phyloP scores from a whole-genome alignment of 2,797 vertebrate species.

The Macrochelys suwanniensis region DNA sequence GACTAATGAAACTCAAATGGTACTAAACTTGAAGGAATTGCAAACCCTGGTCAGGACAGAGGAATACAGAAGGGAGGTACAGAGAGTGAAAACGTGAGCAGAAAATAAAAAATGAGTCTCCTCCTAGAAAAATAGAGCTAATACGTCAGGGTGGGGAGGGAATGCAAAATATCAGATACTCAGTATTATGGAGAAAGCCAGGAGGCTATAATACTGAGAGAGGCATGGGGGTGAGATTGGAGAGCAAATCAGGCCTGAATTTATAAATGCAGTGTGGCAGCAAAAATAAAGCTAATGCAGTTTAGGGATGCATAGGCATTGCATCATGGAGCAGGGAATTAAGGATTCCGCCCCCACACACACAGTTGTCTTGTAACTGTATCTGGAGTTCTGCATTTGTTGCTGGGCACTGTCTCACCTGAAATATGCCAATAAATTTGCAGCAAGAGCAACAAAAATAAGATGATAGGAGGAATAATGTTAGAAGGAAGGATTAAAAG shows the following conservation, averaged over 20 bases:
- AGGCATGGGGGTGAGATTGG: rapidly evolving
- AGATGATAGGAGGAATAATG: neutral
- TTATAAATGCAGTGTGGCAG: neutral
- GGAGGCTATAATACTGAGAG: neutral
- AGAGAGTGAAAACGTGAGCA: neutral
- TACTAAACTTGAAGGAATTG: neutral
- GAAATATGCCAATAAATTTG: neutral
- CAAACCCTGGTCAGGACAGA: neutral
- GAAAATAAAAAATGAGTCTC: neutral
- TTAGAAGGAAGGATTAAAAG: neutral
- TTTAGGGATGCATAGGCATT: neutral
- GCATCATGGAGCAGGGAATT: neutral
- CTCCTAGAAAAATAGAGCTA: neutral
- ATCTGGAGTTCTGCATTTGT: neutral
- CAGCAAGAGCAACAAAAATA: neutral
- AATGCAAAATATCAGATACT: neutral
- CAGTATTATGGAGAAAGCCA: neutral
- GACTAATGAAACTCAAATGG: neutral
- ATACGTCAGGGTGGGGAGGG: neutral
- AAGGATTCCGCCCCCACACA: neutral
- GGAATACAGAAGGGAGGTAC: neutral
- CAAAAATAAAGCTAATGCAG: neutral
- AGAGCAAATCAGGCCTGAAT: neutral
- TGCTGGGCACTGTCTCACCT: neutral
- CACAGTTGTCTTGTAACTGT: neutral